Base-by-base conservation (phyloP, 1,140 invertebrate species). In the Heliothis virescens region DNA sequence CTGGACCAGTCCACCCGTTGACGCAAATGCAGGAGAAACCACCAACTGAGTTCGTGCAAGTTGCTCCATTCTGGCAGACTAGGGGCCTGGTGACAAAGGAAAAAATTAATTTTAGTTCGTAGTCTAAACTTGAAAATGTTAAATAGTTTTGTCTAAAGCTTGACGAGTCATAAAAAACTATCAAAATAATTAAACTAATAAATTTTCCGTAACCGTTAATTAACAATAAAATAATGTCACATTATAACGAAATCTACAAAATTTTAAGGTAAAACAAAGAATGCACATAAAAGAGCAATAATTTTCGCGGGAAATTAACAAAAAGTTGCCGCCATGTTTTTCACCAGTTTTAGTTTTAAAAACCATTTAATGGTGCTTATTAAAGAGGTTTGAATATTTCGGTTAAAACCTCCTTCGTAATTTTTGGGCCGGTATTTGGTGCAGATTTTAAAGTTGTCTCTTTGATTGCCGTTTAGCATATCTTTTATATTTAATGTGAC, bases 1-100 rank as follows among this genome's bases (percentile, higher is more conserved):
- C 98, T 0, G 97, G 95, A 3, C 98, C 98, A 0, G 97, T 98
- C 98, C 98, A 99, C 16, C 98, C 98, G 89, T 99, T 99, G 47
- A 99, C 98, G 92, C 99, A 99, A 87, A 99, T 99, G 94, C 99
- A 99, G 1, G 97, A 98, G 94, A 98, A 99, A 7, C 98, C 97
- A 53, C 98, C 98, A 26, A 97, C 95, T 0, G 97, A 97, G 95
- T 99, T 99, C 47, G 97, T 98, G 90, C 98, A 99, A 2, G 98
- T 99, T 2, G 98, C 98, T 0, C 98, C 98, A 92, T 99, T 99
- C 94, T 98, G 98, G 86, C 98, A 99, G 1, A 98, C 96, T 60
- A 97, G 96, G 0, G 98, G 98, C 74, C 96, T 95, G 84, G 50
- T 72, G 59, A 83, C 62, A 74, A 79, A 78, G 50, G 74, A 76